Conservation (phyloP, 1,140 invertebrate genomes). For the Ganaspis sp. region DNA sequence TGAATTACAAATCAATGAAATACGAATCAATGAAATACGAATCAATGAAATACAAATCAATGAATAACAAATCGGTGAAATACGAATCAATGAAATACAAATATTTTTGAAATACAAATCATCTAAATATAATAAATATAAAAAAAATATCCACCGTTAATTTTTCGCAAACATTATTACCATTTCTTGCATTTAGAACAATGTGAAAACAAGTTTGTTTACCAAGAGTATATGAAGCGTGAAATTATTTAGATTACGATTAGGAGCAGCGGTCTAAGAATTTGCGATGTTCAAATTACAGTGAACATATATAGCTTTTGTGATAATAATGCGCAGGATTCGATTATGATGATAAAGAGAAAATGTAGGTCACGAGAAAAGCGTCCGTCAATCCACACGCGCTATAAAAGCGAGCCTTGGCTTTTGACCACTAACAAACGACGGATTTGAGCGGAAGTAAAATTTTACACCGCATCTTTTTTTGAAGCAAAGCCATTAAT, state of each 20-base stretch:
- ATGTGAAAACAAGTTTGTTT: neutral
- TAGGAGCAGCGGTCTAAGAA: neutral
- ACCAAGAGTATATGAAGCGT: neutral
- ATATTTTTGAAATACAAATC: too few relatives aligned
- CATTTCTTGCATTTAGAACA: too few relatives aligned
- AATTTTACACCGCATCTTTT: slow-evolving; percentile 20
- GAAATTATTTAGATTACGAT: neutral
- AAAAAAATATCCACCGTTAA: too few relatives aligned
- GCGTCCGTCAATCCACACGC: slow-evolving; percentile 17
- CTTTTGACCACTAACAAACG: slow-evolving; percentile 20
- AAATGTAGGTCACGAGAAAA: slow-evolving; percentile 23
- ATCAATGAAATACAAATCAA: too few relatives aligned
- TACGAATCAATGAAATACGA: too few relatives aligned
- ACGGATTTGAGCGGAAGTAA: slow-evolving; percentile 5
- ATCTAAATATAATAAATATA: too few relatives aligned
- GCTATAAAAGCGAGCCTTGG: neutral
- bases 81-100: too few relatives aligned
- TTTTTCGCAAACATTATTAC: too few relatives aligned
- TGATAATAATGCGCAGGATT: slow-evolving; percentile 17
- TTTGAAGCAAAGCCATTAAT: slow-evolving; percentile 23
- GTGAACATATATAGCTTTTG: neutral
- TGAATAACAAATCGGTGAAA: too few relatives aligned
- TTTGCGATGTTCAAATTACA: neutral
- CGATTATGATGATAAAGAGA: slow-evolving; percentile 23
- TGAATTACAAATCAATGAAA: too few relatives aligned